A percentile compares a stretch with the other conserved stretches of the same genome.
Evolutionary conservation across 2,888 invertebrate genomes (phyloP).

Genomic region (Sicus ferrugineus): DNA sequence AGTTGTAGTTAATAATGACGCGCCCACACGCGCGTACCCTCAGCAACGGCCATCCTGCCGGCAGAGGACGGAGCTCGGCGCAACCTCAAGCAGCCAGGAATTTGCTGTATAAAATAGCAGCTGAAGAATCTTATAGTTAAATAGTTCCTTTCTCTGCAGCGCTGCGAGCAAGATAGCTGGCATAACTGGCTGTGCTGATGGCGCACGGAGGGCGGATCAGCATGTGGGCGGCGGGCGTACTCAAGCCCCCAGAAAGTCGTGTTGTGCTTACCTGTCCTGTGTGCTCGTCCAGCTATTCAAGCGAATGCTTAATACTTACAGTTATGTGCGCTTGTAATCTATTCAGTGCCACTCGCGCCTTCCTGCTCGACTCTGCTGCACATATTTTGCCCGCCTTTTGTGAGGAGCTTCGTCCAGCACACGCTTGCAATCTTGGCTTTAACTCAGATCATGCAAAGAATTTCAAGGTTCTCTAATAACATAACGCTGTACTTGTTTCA

Average conservation of each 20-base stretch:
- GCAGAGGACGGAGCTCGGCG: conserved; percentile 1
- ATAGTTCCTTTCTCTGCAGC: conserved; percentile 40
- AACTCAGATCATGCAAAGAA: too few relatives aligned
- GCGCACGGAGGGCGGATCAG: not conserved
- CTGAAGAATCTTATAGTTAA: conserved; percentile 42
- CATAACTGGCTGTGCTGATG: conserved; percentile 18
- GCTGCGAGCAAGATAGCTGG: conserved; percentile 15
- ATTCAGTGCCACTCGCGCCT: not conserved
- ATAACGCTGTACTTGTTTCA: too few relatives aligned
- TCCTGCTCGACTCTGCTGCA: too few relatives aligned
- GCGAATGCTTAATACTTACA: conserved; percentile 12
- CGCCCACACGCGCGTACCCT: not conserved
- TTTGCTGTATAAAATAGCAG: conserved; percentile 31
- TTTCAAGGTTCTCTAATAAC: too few relatives aligned
- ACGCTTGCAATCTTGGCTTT: too few relatives aligned
- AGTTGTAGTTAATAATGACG: conserved; percentile 4
- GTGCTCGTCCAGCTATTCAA: not conserved
- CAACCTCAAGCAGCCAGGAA: conserved; percentile 30
- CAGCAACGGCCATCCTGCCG: not conserved
- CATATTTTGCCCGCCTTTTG: too few relatives aligned
- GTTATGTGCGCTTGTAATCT: not conserved
- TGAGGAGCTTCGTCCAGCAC: too few relatives aligned
- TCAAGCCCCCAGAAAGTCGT: too few relatives aligned
- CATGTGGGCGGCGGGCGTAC: not conserved
- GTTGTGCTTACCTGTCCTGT: not conserved